Evolutionary conservation across 1,140 invertebrate genomes (phyloP).

Genomic region (Aporrectodea caliginosa): DNA sequence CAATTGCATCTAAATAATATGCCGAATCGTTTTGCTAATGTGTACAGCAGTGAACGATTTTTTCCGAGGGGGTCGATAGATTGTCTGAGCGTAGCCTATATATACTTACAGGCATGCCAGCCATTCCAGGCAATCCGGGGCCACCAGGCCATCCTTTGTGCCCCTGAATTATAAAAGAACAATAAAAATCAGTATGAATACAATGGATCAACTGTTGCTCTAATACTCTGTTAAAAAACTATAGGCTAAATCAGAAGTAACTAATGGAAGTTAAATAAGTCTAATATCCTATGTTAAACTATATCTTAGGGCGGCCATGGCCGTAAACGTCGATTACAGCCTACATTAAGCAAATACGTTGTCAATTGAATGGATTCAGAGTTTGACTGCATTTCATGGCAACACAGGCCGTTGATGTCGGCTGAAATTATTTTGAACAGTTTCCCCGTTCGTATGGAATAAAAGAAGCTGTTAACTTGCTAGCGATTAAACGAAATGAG

Average conservation of each 20-base stretch:
- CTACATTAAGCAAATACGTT: too few relatives aligned
- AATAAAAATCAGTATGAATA: not conserved
- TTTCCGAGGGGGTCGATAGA: not conserved
- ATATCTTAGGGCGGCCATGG: not conserved
- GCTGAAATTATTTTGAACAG: too few relatives aligned
- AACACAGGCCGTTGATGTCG: too few relatives aligned
- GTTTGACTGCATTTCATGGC: too few relatives aligned
- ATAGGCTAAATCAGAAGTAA: not conserved
- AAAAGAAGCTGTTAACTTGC: too few relatives aligned
- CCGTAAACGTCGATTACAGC: too few relatives aligned
- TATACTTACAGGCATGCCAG: constrained; percentile 4
- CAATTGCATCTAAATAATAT: not conserved
- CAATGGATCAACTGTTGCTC: too few relatives aligned
- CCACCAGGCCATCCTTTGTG: constrained; percentile 18
- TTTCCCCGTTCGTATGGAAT: too few relatives aligned
- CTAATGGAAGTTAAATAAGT: not conserved
- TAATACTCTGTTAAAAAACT: not conserved
- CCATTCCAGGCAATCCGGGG: constrained; percentile 4
- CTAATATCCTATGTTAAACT: not conserved
- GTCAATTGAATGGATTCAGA: too few relatives aligned
- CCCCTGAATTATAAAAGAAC: constrained; percentile 1
- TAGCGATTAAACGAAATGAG: too few relatives aligned
- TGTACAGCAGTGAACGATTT: not conserved
- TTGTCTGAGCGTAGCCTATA: not conserved
- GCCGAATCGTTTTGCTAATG: too few relatives aligned